phyloP scores from a whole-genome alignment of 1,140 invertebrate genomes.

The Anoplophora glabripennis region DNA sequence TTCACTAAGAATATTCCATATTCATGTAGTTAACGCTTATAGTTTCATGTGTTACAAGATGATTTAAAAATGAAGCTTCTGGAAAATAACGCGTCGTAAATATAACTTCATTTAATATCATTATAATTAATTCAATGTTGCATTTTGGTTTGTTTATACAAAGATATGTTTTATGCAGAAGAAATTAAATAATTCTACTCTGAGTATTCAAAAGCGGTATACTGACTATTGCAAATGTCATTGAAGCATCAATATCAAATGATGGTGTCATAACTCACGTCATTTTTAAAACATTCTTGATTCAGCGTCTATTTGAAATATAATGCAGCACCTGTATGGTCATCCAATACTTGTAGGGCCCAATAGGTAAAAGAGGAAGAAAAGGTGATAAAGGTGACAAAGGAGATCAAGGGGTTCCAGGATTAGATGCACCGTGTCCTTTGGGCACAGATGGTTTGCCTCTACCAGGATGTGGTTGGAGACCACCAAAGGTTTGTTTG shows the following conservation, averaged over 20 bases:
- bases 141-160: too few species aligned
- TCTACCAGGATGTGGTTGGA: constrained; percentile 91
- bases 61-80: background rate
- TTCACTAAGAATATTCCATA: too few species aligned
- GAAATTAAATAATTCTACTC: too few species aligned
- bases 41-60: too few species aligned
- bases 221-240: too few species aligned
- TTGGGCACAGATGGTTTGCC: constrained; percentile 90
- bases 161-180: too few species aligned
- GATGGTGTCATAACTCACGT: too few species aligned
- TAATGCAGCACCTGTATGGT: background rate
- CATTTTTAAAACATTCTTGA: background rate
- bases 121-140: too few species aligned
- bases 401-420: constrained; percentile 93
- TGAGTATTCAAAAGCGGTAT: too few species aligned
- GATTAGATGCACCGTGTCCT: constrained; percentile 95
- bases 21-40: too few species aligned
- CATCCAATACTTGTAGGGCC: constrained; percentile 61
- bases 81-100: background rate
- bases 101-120: too few species aligned
- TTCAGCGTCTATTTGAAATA: constrained; percentile 7
- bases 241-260: too few species aligned
- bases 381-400: constrained; percentile 89
- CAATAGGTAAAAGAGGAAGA: constrained; percentile 81
- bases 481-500: constrained; percentile 71